Evolutionary conservation across 2,888 invertebrate genomes (phyloP), one percentile per base, ranked within the genome.

Genomic region (Bibio marci): DNA sequence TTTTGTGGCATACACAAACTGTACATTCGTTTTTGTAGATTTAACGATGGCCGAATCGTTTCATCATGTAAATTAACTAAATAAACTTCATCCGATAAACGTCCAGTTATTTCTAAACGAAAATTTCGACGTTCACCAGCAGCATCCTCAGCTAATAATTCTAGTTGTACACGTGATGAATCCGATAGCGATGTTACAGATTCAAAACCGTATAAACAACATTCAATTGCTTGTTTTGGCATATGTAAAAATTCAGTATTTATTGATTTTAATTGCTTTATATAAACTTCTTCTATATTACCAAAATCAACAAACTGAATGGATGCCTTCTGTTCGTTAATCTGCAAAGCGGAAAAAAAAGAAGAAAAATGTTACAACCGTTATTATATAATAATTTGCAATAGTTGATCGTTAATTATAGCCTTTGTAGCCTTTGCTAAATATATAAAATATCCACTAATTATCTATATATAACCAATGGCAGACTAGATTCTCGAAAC

Each of bases 281-380:
- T 55, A 7, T 67, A 58, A 2, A 88, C 73, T n/a, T 69, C 69
- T 54, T 90, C 91, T 51, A 85, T 80, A 61, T 95, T 95, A 6
- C 97, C 97, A 63, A 85, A 98, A 64, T 98, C 97, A 13, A 97
- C 79, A 62, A 90, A 97, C 3, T 77, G 67, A 2, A 97, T 80
- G 40, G 71, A 63, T 1, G 76, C 69, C 43, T 70, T 70, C 3
- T 33, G 12, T 1, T 3, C 10, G 30, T 26, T 17, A 10, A 33
- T 13, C 12, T 28, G 7, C 7, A 13, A 8, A n/a, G n/a, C n/a
- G n/a, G n/a, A n/a, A n/a, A n/a, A n/a, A n/a, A n/a, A n/a, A n/a
- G n/a, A n/a, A n/a, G n/a, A n/a, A n/a, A n/a, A n/a, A n/a, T n/a
- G n/a, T n/a, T n/a, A n/a, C n/a, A n/a, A n/a, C n/a, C n/a, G n/a